Evolutionary conservation across 2,888 invertebrate species (phyloP).

Genomic region (Latrodectus elegans): DNA sequence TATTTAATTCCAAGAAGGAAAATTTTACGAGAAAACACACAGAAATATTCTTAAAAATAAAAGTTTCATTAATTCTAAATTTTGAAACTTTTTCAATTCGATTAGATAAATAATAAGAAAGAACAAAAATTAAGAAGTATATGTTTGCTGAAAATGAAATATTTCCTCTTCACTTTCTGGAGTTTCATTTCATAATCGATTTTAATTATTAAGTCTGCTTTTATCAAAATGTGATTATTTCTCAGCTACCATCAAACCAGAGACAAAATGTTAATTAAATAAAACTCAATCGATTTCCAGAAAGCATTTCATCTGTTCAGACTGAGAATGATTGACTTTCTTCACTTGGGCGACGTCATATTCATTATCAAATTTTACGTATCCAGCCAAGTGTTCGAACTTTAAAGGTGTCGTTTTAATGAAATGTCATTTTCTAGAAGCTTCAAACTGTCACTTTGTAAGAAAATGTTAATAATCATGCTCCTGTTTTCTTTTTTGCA

Average conservation of each 20-base stretch:
- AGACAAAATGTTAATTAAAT: constrained; percentile 64
- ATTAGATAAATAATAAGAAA: no score
- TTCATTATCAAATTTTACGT: constrained; percentile 54
- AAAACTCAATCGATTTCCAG: constrained; percentile 51
- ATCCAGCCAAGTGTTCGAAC: constrained; percentile 28
- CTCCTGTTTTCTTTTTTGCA: constrained; percentile 14
- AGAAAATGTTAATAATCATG: constrained; percentile 31
- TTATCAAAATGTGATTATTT: constrained; percentile 54
- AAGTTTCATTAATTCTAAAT: no score
- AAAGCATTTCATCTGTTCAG: constrained; percentile 20
- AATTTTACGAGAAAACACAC: no score
- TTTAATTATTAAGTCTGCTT: constrained; percentile 61
- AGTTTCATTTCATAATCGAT: constrained; percentile 37
- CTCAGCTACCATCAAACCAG: constrained; percentile 48
- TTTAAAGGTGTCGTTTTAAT: constrained; percentile 66
- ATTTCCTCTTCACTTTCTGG: no score
- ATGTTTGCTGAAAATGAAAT: no score
- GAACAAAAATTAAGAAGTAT: no score
- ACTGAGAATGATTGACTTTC: constrained; percentile 61
- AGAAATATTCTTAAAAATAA: no score
- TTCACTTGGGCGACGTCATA: constrained; percentile 51
- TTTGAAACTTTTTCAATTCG: no score
- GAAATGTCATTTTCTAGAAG: constrained; percentile 56
- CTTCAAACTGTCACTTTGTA: constrained; percentile 45
- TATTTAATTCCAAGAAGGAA: no score